Conservation (phyloP, 2,797 vertebrate species). For the Taenioides sp. region DNA sequence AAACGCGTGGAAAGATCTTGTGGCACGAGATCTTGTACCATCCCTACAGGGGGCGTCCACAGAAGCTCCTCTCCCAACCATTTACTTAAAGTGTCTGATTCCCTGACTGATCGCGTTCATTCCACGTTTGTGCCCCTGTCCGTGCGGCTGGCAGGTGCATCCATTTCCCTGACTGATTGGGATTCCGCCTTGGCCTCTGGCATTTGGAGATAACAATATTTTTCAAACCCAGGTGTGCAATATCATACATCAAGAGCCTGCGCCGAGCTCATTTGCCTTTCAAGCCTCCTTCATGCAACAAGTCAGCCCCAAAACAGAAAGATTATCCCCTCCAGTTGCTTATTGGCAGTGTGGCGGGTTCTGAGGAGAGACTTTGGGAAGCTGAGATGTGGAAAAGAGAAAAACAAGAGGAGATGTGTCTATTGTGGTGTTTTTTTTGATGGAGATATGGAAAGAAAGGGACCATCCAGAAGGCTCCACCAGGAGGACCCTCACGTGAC, state of each 20-base stretch:
- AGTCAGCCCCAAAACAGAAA: slow-evolving; percentile 25
- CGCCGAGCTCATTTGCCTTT: slow-evolving; percentile 29
- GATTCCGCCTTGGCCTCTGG: slow-evolving; percentile 25
- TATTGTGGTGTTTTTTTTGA: neutral
- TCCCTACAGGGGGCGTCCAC: neutral
- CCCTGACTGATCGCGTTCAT: slow-evolving; percentile 34
- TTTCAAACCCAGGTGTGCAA: slow-evolving; percentile 29
- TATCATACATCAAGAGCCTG: slow-evolving; percentile 36
- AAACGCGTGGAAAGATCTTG: no score
- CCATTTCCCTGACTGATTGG: slow-evolving; percentile 43
- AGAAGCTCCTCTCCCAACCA: slow-evolving; percentile 12
- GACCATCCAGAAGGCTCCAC: no score
- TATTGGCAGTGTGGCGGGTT: slow-evolving; percentile 24
- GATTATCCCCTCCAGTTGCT: slow-evolving; percentile 17
- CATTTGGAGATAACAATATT: slow-evolving; percentile 41
- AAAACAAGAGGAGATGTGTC: neutral
- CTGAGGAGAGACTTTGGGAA: neutral
- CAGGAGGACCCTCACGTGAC: no score
- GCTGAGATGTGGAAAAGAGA: neutral
- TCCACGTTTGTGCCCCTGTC: slow-evolving; percentile 27
- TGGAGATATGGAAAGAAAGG: no score
- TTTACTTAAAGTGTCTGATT: slow-evolving; percentile 45
- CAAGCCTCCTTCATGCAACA: slow-evolving; percentile 31
- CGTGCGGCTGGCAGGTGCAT: slow-evolving; percentile 47
- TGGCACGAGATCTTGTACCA: no score